Evolutionary conservation across 2,113 vertebrate species (phyloP), one percentile per base, ranked within the genome.

Genomic region (Ophthalmolycus amberensis): DNA sequence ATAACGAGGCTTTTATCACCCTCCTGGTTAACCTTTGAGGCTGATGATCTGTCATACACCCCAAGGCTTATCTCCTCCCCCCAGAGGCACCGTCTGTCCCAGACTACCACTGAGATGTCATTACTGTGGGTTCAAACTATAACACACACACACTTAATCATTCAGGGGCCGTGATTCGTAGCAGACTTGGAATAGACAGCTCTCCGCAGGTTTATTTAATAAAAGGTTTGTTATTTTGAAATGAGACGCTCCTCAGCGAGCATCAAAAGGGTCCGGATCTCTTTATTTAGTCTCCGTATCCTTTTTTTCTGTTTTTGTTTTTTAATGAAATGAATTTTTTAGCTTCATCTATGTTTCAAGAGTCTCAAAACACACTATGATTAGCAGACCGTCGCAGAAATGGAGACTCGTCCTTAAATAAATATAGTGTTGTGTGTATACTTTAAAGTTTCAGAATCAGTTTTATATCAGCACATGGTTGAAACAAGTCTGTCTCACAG

Each of bases 11-110:
- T 90, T 87, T 89, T 79, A 85, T 84, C 80, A 84, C 80, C 84
- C 82, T 73, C 75, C 82, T 84, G 82, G 83, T 91, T 92, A 90
- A 91, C 91, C 88, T 92, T 92, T 88, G 83, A 87, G 82, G 80
- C 63, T 89, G 85, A 85, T 87, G 90, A 92, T 90, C 79, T 80
- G 81, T 82, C 77, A 84, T 67, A 71, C 71, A 83, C 67, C 87
- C 84, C 52, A 72, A 71, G 76, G 75, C 87, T 88, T 89, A 88
- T 92, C 88, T 86, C 52, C 64, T 58, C 83, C 82, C 66, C 83
- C 66, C 85, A 84, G 75, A 82, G 83, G 77, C 72, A 37, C 81
- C 38, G 62, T 69, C 71, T 29, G 86, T 66, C 75, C 75, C 78
- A 74, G 58, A 75, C 87, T 52, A 71, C 84, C 73, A 66, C 87